Evolutionary conservation across 2,797 vertebrate genomes (phyloP).

Genomic region (Micrastur ruficollis): DNA sequence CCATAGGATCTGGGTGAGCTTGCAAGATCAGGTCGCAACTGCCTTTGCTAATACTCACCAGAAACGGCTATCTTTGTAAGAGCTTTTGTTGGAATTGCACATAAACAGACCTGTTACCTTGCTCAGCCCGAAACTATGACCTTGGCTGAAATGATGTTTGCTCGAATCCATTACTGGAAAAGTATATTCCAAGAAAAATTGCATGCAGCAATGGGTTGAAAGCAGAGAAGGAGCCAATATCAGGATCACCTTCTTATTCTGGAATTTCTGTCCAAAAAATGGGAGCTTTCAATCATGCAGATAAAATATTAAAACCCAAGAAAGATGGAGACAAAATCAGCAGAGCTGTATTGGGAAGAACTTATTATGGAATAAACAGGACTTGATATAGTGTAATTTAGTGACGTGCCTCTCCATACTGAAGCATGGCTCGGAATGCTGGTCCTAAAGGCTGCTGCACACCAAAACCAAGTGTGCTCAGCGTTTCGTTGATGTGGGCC

Average conservation of each 20-base stretch:
- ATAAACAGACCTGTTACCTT: slow-evolving; percentile 36
- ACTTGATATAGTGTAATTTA: not conserved
- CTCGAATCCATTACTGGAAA: slow-evolving; percentile 29
- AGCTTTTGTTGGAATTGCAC: slow-evolving; percentile 31
- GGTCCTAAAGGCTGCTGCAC: not conserved
- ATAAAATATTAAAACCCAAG: not conserved
- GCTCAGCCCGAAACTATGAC: slow-evolving; percentile 17
- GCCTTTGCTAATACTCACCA: not conserved
- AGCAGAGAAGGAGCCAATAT: not conserved
- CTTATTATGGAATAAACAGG: not conserved
- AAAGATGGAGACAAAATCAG: not conserved
- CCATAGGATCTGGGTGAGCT: not conserved
- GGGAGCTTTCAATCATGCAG: not conserved
- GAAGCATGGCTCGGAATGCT: not conserved
- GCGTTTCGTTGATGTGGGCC: not conserved
- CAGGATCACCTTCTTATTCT: not conserved
- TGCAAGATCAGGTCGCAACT: not conserved
- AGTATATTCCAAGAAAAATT: slow-evolving; percentile 38
- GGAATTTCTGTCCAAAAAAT: not conserved
- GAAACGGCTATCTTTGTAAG: slow-evolving; percentile 17
- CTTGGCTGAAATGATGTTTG: slow-evolving; percentile 33
- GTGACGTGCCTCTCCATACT: not conserved
- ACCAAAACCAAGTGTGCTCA: not conserved
- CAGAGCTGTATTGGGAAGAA: not conserved
- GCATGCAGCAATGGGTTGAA: not conserved